Evolutionary conservation across 2,888 invertebrate genomes (phyloP).

Genomic region (Lepeophtheirus nordmannii): DNA sequence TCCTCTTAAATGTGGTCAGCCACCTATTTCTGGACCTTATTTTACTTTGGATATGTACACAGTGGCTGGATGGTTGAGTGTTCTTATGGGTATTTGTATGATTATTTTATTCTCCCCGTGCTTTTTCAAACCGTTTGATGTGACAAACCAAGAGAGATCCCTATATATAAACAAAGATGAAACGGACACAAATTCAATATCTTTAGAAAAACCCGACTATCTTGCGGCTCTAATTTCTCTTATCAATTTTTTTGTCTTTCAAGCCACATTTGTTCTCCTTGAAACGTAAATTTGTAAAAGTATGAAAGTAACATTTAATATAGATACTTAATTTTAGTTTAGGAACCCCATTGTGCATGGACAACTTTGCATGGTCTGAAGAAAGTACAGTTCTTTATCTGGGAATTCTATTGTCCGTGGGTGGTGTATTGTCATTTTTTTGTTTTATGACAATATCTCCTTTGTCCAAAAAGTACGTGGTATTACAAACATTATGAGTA

Average conservation of each 20-base stretch:
- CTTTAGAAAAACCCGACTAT: background rate
- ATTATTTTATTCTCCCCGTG: slow-evolving; percentile 55
- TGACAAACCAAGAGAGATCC: slow-evolving; percentile 46
- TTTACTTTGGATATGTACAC: slow-evolving; percentile 69
- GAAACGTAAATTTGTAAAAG: slow-evolving; percentile 47
- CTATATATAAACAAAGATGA: background rate
- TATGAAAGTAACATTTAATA: background rate
- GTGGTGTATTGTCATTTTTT: slow-evolving; percentile 56
- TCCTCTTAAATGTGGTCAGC: slow-evolving; percentile 42
- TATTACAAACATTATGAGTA: background rate
- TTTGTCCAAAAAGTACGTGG: slow-evolving; percentile 44
- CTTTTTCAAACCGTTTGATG: slow-evolving; percentile 55
- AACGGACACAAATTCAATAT: background rate
- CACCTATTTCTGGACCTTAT: slow-evolving; percentile 4
- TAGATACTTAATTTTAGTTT: slow-evolving; percentile 35
- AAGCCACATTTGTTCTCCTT: slow-evolving; percentile 70
- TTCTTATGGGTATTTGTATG: slow-evolving; percentile 57
- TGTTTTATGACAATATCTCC: slow-evolving; percentile 51
- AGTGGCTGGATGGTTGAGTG: slow-evolving; percentile 50
- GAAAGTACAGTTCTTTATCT: slow-evolving; percentile 58
- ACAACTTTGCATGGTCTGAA: slow-evolving; percentile 73
- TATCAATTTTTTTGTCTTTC: slow-evolving; percentile 61
- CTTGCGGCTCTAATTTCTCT: slow-evolving; percentile 58
- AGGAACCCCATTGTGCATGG: slow-evolving; percentile 53
- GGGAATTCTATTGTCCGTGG: slow-evolving; percentile 63